A percentile compares a stretch with the other conserved stretches of the same genome.
phyloP scores from a whole-genome alignment of 2,888 invertebrate species.

The Scelioninae gen. 2 region DNA sequence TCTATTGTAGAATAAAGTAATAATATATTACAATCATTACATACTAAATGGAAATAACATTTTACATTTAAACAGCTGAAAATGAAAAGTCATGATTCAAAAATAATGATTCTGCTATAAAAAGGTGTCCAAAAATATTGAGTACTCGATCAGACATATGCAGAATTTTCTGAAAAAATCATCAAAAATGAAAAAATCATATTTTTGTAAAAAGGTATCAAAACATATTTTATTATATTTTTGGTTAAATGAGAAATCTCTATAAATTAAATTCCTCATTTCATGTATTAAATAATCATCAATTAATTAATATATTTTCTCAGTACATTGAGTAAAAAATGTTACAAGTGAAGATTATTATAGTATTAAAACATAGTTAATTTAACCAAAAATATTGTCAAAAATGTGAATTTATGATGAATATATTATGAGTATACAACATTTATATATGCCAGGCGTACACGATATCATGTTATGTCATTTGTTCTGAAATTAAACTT shows the following conservation, averaged over 20 bases:
- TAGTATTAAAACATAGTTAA: too few species aligned
- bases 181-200: neutral
- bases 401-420: neutral
- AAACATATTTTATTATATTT: too few species aligned
- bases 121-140: conserved; percentile 18
- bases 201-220: too few species aligned
- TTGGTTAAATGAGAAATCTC: too few species aligned
- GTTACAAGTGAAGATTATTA: too few species aligned
- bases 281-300: too few species aligned
- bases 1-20: conserved; percentile 77
- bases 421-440: conserved; percentile 25
- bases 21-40: conserved; percentile 18
- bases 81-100: conserved; percentile 22
- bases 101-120: conserved; percentile 15
- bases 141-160: neutral
- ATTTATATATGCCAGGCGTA: conserved; percentile 37
- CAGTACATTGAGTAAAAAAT: neutral
- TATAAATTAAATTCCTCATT: too few species aligned
- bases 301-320: neutral
- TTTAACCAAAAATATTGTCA: conserved; percentile 20
- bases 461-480: conserved; percentile 32
- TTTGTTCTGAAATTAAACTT: neutral
- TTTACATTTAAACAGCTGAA: conserved; percentile 15
- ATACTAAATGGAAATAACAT: neutral
- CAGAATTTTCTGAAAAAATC: conserved; percentile 28